Evolutionary conservation across 2,888 invertebrate species (phyloP), one percentile per base, ranked within the genome.

Genomic region (Itoplectis maculator): DNA sequence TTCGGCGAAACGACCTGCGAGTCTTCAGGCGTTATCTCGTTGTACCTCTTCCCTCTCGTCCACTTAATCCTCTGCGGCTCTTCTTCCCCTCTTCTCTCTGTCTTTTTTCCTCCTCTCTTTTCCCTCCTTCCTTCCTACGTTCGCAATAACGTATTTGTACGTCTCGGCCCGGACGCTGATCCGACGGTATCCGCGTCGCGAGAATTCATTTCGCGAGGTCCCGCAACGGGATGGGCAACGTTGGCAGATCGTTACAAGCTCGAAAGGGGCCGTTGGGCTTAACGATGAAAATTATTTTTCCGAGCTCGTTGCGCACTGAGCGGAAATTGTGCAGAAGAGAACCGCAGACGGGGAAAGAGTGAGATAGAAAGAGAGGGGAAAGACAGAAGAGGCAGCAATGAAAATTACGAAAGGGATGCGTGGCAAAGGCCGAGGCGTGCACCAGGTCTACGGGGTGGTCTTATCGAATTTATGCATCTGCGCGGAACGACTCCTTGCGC

Each of bases 391-490:
- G 29, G n/a, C n/a, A n/a, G 49, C 54, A 23, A n/a, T 6, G 13
- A 47, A 29, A 56, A 65, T 18, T 35, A 18, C 35, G 37, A 13
- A 40, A 54, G 11, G 37, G 42, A 20, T 13, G 40, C 51, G 54
- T 11, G 35, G 45, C n/a, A n/a, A n/a, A n/a, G n/a, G n/a, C n/a
- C 9, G 59, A 63, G 37, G 63, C 63, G n/a, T n/a, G 61, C 13
- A 40, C 11, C 77, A 42, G 80, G 79, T 82, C 80, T 82, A 85
- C 86, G 86, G 85, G 86, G 85, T 86, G 87, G 86, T 84, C 86
- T 89, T 86, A 87, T 88, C 87, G 88, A 86, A 88, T 89, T 87
- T 88, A 87, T 87, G 87, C 87, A 87, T 87, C 86, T 84, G 81
- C 56, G 73, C 76, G 79, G 80, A 72, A 79, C 76, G 73, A 59